Conservation (phyloP, 2,888 invertebrate genomes). For the Cyclophora albipunctata region DNA sequence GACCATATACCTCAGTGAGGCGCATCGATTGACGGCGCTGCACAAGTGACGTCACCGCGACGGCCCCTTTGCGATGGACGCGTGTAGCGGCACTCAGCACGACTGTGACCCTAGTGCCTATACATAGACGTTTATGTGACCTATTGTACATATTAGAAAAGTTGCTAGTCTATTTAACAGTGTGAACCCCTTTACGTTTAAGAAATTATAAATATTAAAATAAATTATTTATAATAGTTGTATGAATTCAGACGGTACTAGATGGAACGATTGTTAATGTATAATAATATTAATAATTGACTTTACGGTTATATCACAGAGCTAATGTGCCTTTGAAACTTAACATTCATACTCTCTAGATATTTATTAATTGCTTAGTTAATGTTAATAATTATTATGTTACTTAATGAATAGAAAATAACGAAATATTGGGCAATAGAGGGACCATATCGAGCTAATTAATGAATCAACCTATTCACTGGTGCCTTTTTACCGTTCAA, state of each 20-base stretch:
- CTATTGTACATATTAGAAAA: constrained; percentile 55
- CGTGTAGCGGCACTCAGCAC: constrained; percentile 10
- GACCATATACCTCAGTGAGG: constrained; percentile 77
- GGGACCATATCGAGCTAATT: constrained; percentile 40
- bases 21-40: constrained; percentile 42
- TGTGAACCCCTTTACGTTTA: constrained; percentile 20
- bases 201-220: constrained; percentile 1
- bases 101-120: constrained; percentile 35
- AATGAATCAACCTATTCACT: constrained; percentile 13
- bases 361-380: constrained; percentile 1
- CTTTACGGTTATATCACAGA: constrained; percentile 1
- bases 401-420: not conserved
- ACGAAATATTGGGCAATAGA: constrained; percentile 22
- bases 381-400: not conserved
- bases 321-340: constrained; percentile 15
- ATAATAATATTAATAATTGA: constrained; percentile 3
- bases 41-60: constrained; percentile 30
- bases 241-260: not conserved
- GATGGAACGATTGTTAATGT: not conserved
- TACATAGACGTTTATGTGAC: constrained; percentile 22
- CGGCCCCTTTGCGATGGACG: constrained; percentile 10
- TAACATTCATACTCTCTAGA: constrained; percentile 3
- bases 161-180: constrained; percentile 54
- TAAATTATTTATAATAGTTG: not conserved
- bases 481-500: constrained; percentile 23